Base-by-base conservation (phyloP, 2,797 vertebrate species). In the Chelmon rostratus region DNA sequence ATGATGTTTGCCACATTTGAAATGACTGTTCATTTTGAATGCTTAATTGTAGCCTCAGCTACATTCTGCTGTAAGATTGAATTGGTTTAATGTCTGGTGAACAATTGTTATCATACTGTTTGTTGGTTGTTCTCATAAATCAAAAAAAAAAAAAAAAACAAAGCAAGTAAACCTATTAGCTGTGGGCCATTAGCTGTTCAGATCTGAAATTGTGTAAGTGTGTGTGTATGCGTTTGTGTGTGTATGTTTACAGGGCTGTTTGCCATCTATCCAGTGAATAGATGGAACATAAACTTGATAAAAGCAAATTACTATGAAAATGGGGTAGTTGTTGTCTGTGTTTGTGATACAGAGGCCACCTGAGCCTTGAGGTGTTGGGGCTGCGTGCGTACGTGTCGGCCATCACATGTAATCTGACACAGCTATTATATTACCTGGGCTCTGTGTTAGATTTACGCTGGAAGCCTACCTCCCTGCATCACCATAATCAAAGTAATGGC, bases 401-500 rank as follows among this genome's bases (percentile, higher is more conserved):
- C 82, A 56, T 85, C 86, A 71, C 78, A 82, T 84, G 66, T 89
- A 88, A 94, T 84, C 80, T 81, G 88, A 82, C 79, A 78, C 64
- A 35, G 47, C 80, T 89, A 92, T 93, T 85, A 81, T 79, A 95
- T 94, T 93, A 93, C 73, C 79, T 66, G 63, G 35, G 72, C 76
- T 71, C 73, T 87, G 82, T 82, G 84, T 78, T 75, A 68, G 86
- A 93, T 92, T 67, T 79, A 80, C 57, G 57, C 76, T 11, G 81
- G 79, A 90, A 86, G 80, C 68, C 70, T 16, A 25, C 12, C 25
- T 83, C 82, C 86, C 72, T 68, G 77, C 69, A 90, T 92, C 88
- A 81, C 79, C 89, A 88, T 89, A 91, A 89, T 90, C 86, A 90
- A 85, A 88, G 73, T 90, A 89, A 93, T 88, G 85, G 86, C 72